Evolutionary conservation across 2,113 vertebrate genomes (phyloP).

Genomic region (Argyrosomus japonicus): DNA sequence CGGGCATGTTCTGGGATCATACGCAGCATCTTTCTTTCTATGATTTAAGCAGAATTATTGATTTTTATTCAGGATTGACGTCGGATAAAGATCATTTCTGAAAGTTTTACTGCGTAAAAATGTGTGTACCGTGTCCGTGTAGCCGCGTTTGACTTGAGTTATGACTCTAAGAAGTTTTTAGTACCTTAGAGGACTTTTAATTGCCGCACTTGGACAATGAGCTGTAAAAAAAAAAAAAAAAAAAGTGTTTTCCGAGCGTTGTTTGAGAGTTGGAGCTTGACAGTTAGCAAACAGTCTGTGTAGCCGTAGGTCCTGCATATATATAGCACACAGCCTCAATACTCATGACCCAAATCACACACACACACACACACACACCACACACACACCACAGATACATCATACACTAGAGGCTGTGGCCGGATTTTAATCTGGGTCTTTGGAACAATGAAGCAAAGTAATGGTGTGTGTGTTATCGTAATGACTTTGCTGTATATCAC

Average conservation of each 20-base stretch:
- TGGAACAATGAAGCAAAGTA: conserved; percentile 50
- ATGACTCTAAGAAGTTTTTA: neutral
- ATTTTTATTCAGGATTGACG: accelerated
- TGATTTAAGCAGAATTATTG: neutral
- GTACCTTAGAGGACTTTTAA: neutral
- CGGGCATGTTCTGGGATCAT: too few relatives aligned
- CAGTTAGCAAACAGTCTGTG: conserved; percentile 60
- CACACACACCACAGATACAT: conserved; percentile 54
- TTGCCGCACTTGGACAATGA: neutral
- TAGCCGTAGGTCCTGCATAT: conserved; percentile 71
- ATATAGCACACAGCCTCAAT: conserved; percentile 80
- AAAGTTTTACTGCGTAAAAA: neutral
- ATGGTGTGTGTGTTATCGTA: neutral
- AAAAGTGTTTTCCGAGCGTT: conserved; percentile 25
- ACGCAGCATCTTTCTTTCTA: too few relatives aligned
- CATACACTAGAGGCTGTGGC: conserved; percentile 66
- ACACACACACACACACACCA: conserved; percentile 42
- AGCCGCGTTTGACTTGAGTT: neutral
- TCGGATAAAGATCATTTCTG: neutral
- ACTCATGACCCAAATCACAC: conserved; percentile 77
- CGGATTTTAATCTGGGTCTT: conserved; percentile 71
- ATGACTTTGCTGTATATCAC: conserved; percentile 5
- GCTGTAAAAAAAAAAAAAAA: neutral
- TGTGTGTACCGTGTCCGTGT: neutral
- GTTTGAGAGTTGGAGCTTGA: conserved; percentile 30